Evolutionary conservation across 30 jellyfish, hydroid and myxozoan species (phyloP).

Genomic region (Mastigias papua): DNA sequence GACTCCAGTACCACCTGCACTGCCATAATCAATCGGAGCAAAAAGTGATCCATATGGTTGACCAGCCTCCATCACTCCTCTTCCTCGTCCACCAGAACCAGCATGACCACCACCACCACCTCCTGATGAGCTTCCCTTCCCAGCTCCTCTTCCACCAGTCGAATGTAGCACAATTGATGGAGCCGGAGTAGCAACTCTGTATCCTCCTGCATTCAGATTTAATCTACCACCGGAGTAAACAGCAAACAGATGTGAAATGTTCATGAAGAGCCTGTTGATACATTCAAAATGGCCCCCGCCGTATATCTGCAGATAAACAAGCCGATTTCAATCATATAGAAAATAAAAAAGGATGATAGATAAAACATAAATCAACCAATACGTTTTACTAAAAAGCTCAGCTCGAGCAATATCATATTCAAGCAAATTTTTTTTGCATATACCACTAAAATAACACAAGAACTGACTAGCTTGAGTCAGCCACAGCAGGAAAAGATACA

Average conservation of each 20-base stretch:
- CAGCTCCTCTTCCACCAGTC: slow-evolving; percentile 65
- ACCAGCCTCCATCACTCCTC: slow-evolving; percentile 49
- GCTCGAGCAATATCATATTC: too few species aligned
- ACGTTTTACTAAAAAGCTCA: too few species aligned
- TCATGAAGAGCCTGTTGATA: slow-evolving; percentile 45
- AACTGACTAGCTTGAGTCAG: too few species aligned
- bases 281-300: slow-evolving; percentile 77
- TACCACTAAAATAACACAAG: too few species aligned
- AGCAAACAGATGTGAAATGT: slow-evolving; percentile 48
- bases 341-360: too few species aligned
- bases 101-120: slow-evolving; percentile 84
- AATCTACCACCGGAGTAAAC: slow-evolving; percentile 66
- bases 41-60: slow-evolving; percentile 72
- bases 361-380: too few species aligned
- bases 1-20: slow-evolving; percentile 73
- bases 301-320: slow-evolving; percentile 37
- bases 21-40: slow-evolving; percentile 62
- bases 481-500: too few species aligned
- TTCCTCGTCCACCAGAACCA: slow-evolving; percentile 76
- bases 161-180: slow-evolving; percentile 48
- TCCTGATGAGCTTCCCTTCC: slow-evolving; percentile 52
- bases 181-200: slow-evolving; percentile 37
- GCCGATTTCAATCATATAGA: too few species aligned
- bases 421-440: too few species aligned
- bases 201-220: slow-evolving; percentile 56